Base-by-base conservation (phyloP, 2,797 vertebrate species). In the Perdix hodgsoniae region DNA sequence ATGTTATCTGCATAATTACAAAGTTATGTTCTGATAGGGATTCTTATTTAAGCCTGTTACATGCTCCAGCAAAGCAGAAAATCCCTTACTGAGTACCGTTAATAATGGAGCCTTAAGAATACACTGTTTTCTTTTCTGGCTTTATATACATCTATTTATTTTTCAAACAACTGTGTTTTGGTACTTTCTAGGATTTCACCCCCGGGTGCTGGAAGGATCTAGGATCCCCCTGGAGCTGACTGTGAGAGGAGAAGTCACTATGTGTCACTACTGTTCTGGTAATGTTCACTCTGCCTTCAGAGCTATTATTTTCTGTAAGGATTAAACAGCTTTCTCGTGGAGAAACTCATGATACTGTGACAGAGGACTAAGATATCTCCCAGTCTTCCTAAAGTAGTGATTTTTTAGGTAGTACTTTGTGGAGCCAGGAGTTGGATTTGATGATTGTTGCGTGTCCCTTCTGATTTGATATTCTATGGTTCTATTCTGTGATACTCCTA, bases 11-110 rank as follows among this genome's bases (percentile, higher is more conserved):
- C 71, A 31, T 91, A 92, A 96, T 96, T 95, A 90, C 14, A 21
- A 56, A 86, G 42, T 54, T 71, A 9, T 90, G 54, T 61, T 91
- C 93, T 95, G 94, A 83, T 82, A 52, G 74, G 85, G 88, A 49
- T 90, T 90, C 80, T 83, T 63, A 23, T 83, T 88, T 94, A 96
- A 96, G 95, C 95, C 91, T 77, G 67, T 94, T 95, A 89, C 83
- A 90, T 90, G 92, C 92, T 93, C 80, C 85, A 94, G 93, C 71
- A 96, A 93, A 95, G 83, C 92, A 93, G 94, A 95, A 95, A 96
- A 94, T 96, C 94, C 85, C 77, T 82, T 35, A 3, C 83, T 95
- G 85, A 95, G 94, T 71, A 95, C 95, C 64, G 40, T 93, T 94
- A 64, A 91, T 96, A 95, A 93, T 89, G 93, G 70, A 88, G 95